Conservation (phyloP, 2,888 invertebrate genomes). For the Trichopria drosophilae region DNA sequence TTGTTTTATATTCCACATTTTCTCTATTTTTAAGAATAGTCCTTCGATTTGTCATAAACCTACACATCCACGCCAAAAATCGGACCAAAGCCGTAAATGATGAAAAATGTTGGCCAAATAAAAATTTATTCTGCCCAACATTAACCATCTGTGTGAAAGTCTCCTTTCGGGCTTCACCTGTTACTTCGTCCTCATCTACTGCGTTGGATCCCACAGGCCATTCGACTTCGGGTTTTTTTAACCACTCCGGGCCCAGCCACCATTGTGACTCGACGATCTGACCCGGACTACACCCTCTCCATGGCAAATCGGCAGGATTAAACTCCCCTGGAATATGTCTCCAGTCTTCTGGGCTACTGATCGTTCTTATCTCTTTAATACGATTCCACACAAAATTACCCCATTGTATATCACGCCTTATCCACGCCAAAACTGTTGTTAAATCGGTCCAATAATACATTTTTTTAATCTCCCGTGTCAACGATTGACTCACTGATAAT, state of each 20-base stretch:
- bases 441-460: slow-evolving; percentile 42
- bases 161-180: no score
- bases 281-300: slow-evolving; percentile 41
- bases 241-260: slow-evolving; percentile 48
- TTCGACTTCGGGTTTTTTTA: slow-evolving; percentile 28
- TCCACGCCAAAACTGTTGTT: slow-evolving; percentile 37
- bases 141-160: neutral
- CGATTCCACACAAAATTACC: slow-evolving; percentile 44
- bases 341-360: no score
- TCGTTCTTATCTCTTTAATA: slow-evolving; percentile 37
- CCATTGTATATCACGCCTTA: no score
- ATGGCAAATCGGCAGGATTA: slow-evolving; percentile 49
- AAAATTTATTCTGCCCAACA: neutral
- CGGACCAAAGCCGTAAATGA: slow-evolving; percentile 5
- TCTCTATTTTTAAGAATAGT: no score
- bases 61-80: slow-evolving; percentile 8
- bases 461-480: slow-evolving; percentile 7
- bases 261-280: slow-evolving; percentile 41
- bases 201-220: slow-evolving; percentile 37
- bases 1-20: no score
- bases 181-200: no score
- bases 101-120: neutral
- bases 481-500: neutral
- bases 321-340: no score
- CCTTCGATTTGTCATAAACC: no score